Evolutionary conservation across 2,888 invertebrate genomes (phyloP), one percentile per base, ranked within the genome.

Genomic region (Lordiphosa fenestrarum): DNA sequence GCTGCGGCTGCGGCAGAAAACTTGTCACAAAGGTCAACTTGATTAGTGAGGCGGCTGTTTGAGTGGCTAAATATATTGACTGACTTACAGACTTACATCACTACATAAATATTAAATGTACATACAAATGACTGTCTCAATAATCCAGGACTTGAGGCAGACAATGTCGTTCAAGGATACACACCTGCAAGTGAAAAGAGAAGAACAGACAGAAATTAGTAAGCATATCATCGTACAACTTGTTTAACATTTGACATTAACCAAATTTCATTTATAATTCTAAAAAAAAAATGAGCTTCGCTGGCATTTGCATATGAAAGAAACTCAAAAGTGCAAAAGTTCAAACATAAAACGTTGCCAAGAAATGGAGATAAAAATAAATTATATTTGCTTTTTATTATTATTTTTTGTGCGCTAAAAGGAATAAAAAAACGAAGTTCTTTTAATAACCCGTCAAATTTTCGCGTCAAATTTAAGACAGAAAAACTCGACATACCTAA

Each of bases 111-210:
- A 10, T 44, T 12, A 36, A 38, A 30, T 42, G 60, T 66, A 59
- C 57, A 53, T 61, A 52, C 50, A 42, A 47, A 66, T 71, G 73
- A 61, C 83, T 73, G 82, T 76, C 81, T 84, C 81, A 81, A 81
- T 81, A 81, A 84, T 81, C 81, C 81, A 84, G 81, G 81, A 82
- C 84, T 81, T 81, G 81, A 81, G 81, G 84, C 81, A 81, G 83
- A 62, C 81, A 82, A 64, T 52, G 67, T 57, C 40, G 50, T 57
- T 53, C 52, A 53, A 56, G 63, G 36, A 73, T 80, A 82, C 83
- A 55, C 74, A 82, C 84, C 81, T 82, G 61, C 13, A 76, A 82
- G 39, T 53, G 37, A 56, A 57, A 15, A 48, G 41, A 55, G 21
- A 50, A 37, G 42, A 41, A 47, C 7, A 53, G 38, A 38, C 30